phyloP scores from a whole-genome alignment of 64 coral and sea anemone species.

The Dendronephthya gigantea region DNA sequence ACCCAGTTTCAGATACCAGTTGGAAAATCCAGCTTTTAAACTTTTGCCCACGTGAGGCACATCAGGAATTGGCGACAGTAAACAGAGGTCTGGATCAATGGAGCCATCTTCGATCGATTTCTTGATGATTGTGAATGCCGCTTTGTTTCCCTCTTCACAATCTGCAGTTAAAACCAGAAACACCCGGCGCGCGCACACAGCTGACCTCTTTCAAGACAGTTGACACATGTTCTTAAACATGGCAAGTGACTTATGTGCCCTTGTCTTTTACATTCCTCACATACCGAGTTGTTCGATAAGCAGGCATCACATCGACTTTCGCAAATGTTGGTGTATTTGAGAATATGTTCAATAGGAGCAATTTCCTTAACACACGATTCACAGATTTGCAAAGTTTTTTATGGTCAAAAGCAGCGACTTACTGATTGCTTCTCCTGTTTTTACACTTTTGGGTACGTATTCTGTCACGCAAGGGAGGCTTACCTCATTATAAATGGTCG shows the following conservation, averaged over 20 bases:
- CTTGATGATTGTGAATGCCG: no score
- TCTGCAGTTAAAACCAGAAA: no score
- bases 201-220: slow-evolving; percentile 29
- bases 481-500: slow-evolving; percentile 27
- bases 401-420: neutral
- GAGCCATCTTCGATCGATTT: no score
- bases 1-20: neutral
- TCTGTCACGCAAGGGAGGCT: slow-evolving; percentile 38
- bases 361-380: slow-evolving; percentile 9
- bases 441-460: slow-evolving; percentile 22
- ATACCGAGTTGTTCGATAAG: neutral
- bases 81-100: no score
- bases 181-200: slow-evolving; percentile 4
- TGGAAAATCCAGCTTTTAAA: no score
- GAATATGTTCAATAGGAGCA: slow-evolving; percentile 5
- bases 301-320: slow-evolving; percentile 8
- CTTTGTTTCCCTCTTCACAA: no score
- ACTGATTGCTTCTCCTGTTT: neutral
- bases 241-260: slow-evolving; percentile 35
- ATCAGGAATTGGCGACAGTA: no score
- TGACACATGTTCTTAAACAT: slow-evolving; percentile 25
- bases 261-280: slow-evolving; percentile 14
- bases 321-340: slow-evolving; percentile 8
- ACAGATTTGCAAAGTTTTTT: neutral
- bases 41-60: no score